Conservation (phyloP, 2,113 vertebrate species). For the mouse (Mus musculus) region DNA sequence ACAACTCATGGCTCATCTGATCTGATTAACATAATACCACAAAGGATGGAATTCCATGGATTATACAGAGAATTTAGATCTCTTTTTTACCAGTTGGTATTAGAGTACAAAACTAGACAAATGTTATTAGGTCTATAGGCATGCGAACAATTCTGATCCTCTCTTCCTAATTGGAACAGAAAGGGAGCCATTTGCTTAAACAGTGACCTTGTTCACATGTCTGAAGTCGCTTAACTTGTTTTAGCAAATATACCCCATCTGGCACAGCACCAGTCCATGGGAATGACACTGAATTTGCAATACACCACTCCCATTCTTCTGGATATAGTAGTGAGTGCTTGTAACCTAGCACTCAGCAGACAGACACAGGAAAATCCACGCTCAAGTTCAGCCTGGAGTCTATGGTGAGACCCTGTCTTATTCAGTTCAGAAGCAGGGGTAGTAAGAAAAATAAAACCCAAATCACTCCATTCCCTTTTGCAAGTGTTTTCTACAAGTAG, state of each 20-base stretch:
- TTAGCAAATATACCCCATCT: neutral
- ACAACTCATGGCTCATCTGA: neutral
- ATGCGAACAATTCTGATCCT: neutral
- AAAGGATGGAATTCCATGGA: neutral
- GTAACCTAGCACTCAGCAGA: neutral
- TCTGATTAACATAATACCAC: neutral
- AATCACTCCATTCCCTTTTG: neutral
- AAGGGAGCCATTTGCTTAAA: neutral
- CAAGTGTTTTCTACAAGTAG: neutral
- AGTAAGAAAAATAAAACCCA: neutral
- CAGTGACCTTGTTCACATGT: neutral
- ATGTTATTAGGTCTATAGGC: neutral
- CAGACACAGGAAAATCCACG: neutral
- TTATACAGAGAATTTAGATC: neutral
- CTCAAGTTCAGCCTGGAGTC: neutral
- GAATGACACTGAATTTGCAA: neutral
- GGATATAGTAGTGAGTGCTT: neutral
- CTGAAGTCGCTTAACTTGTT: neutral
- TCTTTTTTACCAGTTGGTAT: neutral
- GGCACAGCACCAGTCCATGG: neutral
- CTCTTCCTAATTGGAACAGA: slow-evolving; percentile 15
- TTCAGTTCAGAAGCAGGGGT: neutral
- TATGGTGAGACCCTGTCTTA: neutral
- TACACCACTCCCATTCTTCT: neutral
- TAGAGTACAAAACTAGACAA: neutral